Conservation (phyloP, 2,113 vertebrate species). For the Clupea harengus region DNA sequence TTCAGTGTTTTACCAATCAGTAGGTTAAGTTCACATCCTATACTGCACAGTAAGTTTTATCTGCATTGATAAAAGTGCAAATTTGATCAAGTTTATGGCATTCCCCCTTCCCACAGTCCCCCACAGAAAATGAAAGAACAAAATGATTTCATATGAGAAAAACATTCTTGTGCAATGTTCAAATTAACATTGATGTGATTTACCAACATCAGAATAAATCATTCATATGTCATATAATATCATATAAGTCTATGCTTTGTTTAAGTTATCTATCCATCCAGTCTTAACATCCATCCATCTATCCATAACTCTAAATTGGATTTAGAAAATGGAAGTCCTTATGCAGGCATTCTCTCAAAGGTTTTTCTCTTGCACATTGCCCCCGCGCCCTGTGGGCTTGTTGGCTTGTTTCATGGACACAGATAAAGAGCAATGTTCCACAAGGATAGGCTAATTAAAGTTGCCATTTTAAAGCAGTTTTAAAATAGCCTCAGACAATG, state of each 20-base stretch:
- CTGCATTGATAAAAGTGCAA: no score
- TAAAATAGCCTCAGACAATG: constrained; percentile 16
- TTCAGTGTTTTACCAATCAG: no score
- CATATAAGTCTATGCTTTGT: not conserved
- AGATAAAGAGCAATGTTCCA: not conserved
- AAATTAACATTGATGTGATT: no score
- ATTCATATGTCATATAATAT: not conserved
- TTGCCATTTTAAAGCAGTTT: constrained; percentile 9
- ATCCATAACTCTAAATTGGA: not conserved
- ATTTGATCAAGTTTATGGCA: no score
- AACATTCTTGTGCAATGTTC: no score
- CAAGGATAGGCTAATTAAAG: not conserved
- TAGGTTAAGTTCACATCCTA: no score
- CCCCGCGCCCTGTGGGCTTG: not conserved
- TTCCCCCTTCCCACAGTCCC: no score
- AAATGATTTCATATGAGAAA: no score
- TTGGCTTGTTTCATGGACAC: not conserved
- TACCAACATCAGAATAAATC: no score
- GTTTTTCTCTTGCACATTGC: not conserved
- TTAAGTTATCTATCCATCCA: not conserved
- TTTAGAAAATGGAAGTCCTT: not conserved
- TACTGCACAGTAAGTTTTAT: no score
- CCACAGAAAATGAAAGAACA: no score
- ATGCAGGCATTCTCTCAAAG: not conserved
- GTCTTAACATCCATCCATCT: not conserved